Evolutionary conservation across 2,888 invertebrate species (phyloP), one percentile per base, ranked within the genome.

Genomic region (Epinotia brunnichana): DNA sequence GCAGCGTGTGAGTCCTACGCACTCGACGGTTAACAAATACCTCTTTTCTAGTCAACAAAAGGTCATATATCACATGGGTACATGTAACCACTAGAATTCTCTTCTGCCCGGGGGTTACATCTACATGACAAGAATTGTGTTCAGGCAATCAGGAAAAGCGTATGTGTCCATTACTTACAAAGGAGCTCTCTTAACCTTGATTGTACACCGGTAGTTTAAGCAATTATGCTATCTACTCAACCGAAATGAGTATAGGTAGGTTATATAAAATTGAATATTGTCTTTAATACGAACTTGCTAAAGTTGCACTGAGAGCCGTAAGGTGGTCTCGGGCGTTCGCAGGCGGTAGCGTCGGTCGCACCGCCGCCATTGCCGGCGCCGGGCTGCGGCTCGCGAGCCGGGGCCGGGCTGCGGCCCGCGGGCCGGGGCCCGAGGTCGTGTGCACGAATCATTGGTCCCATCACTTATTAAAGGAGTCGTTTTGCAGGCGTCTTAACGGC

Each of bases 381-480:
- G 2, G 2, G 21, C 21, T 24, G 21, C 21, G 21, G 21, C n/a
- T n/a, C 21, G 21, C 2, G 53, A 39, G 54, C 53, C 19, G n/a
- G 9, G 48, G 21, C 66, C 66, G n/a, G n/a, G n/a, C n/a, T n/a
- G n/a, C n/a, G n/a, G n/a, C n/a, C n/a, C 21, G 21, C 2, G 53
- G 53, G 54, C 53, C 19, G n/a, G 9, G 48, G 21, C 66, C 66
- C 57, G 75, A 67, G 70, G 76, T 76, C 81, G 80, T 80, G 81
- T 82, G 77, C 82, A 83, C 82, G 81, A 83, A 80, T 78, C 80
- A 78, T 91, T 92, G 91, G 91, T 92, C 91, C 91, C 91, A 88
- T 86, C 89, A 83, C 88, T 86, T 87, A 81, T 80, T 78, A 79
- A 83, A 85, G 87, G 84, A 86, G 86, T 84, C 83, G 80, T 80